Base-by-base conservation (phyloP, 2,113 vertebrate genomes). In the Istiophorus platypterus region DNA sequence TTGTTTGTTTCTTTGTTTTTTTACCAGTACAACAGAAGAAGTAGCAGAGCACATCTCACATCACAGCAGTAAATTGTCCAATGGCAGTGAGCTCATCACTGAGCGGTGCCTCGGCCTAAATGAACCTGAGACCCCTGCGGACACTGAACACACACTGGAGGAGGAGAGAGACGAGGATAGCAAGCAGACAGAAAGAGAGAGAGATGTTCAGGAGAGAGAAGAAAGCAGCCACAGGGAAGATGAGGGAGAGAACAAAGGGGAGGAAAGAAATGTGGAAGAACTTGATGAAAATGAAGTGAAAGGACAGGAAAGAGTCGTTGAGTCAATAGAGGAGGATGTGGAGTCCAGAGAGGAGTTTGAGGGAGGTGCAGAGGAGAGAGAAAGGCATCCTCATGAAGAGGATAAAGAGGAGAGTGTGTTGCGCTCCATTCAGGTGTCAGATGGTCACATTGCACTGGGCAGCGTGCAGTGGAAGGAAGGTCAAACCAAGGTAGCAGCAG, bases 361-460 rank as follows among this genome's bases (percentile, higher is more conserved):
- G n/a, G 70, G 76, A 57, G 41, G 65, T 26, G 31, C 27, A 8
- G 72, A 81, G 11, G 12, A 51, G 37, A 45, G 4, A 67, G 42
- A 14, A 0, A 42, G 12, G 20, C 24, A 57, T 52, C 8, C 29
- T n/a, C 6, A 26, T n/a, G 51, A 78, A 27, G 59, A 76, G 29
- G 66, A 69, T 42, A 14, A 4, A 64, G 70, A 75, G 8, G 27
- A 80, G 63, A 49, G 67, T 8, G 54, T 71, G 34, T 78, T 86
- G 42, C 54, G 49, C 34, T 77, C 64, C 27, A 71, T 92, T 69
- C 75, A 86, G 52, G 90, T 92, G 42, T 37, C 77, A 47, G 90
- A 92, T 20, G 90, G 81, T 20, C 62, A 78, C 69, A 68, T 91
- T 27, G 58, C 47, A 22, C 18, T 90, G 70, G 90, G 92, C 41